Percentiles rank a stretch among this genome's conserved stretches.
Conservation (phyloP, 2,888 invertebrate species). For the Drosophila nr. perissopoda region DNA sequence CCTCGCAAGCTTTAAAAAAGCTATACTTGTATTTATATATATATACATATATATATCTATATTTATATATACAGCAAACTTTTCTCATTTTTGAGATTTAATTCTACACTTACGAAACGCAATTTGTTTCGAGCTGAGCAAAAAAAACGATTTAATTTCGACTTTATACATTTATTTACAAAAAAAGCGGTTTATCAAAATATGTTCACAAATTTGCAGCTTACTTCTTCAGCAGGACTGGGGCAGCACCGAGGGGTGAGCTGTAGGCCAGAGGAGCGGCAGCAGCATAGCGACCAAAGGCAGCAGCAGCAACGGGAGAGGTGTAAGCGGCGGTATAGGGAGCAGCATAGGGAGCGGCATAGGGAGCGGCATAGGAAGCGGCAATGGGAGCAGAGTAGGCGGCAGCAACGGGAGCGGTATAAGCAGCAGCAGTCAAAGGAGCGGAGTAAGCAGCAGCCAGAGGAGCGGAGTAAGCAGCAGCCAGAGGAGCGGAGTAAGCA, state of each 20-base stretch:
- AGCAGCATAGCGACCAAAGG: slow-evolving; percentile 47
- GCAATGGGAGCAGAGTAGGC: slow-evolving; percentile 58
- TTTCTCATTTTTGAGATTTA: background rate
- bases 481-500: slow-evolving; percentile 54
- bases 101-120: background rate
- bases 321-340: slow-evolving; percentile 48
- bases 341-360: slow-evolving; percentile 39
- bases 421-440: slow-evolving; percentile 56
- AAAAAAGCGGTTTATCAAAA: slow-evolving; percentile 23
- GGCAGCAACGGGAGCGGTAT: slow-evolving; percentile 66
- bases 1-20: background rate
- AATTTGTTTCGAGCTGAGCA: background rate
- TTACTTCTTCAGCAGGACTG: slow-evolving; percentile 72
- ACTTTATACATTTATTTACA: slow-evolving; percentile 67
- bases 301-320: slow-evolving; percentile 42
- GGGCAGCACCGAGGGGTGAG: slow-evolving; percentile 53
- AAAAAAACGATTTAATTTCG: background rate
- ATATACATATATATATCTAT: background rate
- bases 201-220: slow-evolving; percentile 29
- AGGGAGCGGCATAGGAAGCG: slow-evolving; percentile 38
- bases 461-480: slow-evolving; percentile 16
- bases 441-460: slow-evolving; percentile 45
- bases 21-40: no score
- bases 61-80: background rate
- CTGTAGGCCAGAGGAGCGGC: slow-evolving; percentile 47